These are phyloP conservation scores for Uria aalge DNA, from an alignment of 2,113 vertebrate species.

Conservation along the genomic window DNA sequence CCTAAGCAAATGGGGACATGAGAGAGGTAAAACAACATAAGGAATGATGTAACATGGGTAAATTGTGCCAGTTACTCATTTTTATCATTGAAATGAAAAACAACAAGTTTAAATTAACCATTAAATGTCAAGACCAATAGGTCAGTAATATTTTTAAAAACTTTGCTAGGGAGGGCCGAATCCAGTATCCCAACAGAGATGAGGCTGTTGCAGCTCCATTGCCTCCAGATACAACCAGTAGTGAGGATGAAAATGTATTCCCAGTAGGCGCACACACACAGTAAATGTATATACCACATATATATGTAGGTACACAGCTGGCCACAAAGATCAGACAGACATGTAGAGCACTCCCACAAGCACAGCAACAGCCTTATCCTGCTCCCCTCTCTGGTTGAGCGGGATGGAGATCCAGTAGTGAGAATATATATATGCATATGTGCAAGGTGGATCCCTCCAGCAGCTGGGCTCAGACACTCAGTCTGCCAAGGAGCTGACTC, in stretches of 20 bases:
- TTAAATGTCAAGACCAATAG: neutral
- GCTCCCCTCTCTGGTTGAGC: neutral
- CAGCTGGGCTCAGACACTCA: neutral
- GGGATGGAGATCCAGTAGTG: neutral
- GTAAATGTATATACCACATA: neutral
- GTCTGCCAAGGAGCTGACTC: too few relatives aligned
- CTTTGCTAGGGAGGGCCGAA: neutral
- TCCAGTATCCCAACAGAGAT: neutral
- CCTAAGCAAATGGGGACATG: neutral
- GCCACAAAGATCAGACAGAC: neutral
- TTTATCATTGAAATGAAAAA: neutral
- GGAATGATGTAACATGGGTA: neutral
- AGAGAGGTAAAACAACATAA: neutral
- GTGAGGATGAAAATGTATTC: neutral
- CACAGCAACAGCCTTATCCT: neutral
- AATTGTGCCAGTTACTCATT: neutral
- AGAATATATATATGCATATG: neutral
- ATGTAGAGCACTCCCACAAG: neutral
- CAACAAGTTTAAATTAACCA: neutral
- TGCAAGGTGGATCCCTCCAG: neutral
- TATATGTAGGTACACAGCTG: neutral
- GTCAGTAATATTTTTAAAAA: neutral
- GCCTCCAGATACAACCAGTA: neutral
- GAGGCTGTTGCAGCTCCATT: neutral
- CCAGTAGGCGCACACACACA: neutral